Evolutionary conservation across 2,797 vertebrate genomes (phyloP).

Genomic region (Euthynnus affinis): DNA sequence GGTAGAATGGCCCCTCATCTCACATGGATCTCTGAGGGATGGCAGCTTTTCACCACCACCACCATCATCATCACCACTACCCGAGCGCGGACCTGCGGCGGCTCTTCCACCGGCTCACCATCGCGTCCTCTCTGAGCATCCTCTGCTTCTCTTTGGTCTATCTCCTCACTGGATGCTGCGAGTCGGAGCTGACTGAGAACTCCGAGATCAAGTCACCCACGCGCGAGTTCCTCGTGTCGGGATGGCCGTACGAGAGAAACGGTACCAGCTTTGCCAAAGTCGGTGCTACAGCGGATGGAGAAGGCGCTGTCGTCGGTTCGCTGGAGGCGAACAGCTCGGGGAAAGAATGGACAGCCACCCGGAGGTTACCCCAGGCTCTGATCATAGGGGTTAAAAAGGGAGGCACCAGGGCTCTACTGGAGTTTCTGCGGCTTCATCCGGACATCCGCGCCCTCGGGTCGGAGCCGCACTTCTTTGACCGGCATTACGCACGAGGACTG

Average conservation of each 20-base stretch:
- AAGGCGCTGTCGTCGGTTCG: background rate
- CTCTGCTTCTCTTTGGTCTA: constrained; percentile 83
- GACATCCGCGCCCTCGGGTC: constrained; percentile 87
- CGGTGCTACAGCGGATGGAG: constrained; percentile 24
- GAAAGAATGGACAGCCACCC: constrained; percentile 83
- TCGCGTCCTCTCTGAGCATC: constrained; percentile 83
- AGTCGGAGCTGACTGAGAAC: constrained; percentile 73
- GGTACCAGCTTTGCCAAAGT: constrained; percentile 49
- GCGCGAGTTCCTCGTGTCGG: constrained; percentile 52
- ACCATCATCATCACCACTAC: constrained; percentile 46
- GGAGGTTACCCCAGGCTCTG: constrained; percentile 86
- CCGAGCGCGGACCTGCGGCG: constrained; percentile 79
- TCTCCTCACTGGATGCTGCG: constrained; percentile 81
- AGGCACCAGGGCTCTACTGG: constrained; percentile 86
- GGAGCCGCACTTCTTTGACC: constrained; percentile 89
- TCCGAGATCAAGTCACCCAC: constrained; percentile 56
- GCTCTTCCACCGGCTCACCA: constrained; percentile 82
- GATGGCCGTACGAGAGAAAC: constrained; percentile 71
- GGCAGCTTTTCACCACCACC: constrained; percentile 77
- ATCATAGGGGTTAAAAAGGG: constrained; percentile 89
- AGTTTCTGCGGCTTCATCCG: constrained; percentile 89
- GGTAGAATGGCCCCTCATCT: constrained; percentile 75
- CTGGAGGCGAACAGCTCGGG: constrained; percentile 74
- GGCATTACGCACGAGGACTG: constrained; percentile 88
- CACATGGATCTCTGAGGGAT: constrained; percentile 79